These are phyloP conservation scores for Brachypterus glaber DNA, from an alignment of 2,888 invertebrate species.

Conservation along the genomic window DNA sequence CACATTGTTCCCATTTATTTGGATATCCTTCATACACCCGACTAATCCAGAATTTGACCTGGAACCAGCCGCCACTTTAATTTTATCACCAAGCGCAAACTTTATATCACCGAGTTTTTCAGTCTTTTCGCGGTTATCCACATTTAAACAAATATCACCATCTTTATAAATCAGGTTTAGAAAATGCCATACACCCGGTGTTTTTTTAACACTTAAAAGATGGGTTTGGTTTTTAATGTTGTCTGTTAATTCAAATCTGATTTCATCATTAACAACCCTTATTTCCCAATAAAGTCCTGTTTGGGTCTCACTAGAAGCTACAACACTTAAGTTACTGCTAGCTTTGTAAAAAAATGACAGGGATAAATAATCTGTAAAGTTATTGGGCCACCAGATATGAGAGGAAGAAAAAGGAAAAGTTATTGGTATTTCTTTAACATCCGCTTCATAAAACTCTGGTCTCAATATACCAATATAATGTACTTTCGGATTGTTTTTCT, in stretches of 20 bases:
- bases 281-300: conserved; percentile 84
- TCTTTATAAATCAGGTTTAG: conserved; percentile 68
- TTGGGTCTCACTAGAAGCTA: conserved; percentile 74
- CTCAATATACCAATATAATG: conserved; percentile 51
- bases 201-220: conserved; percentile 72
- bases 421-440: conserved; percentile 80
- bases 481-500: conserved; percentile 73
- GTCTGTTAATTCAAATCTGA: conserved; percentile 72
- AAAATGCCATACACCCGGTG: conserved; percentile 72
- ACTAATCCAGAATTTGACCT: conserved; percentile 70
- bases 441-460: conserved; percentile 74
- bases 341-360: conserved; percentile 82
- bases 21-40: conserved; percentile 85
- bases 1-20: conserved; percentile 69
- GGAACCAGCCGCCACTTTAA: conserved; percentile 66
- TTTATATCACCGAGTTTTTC: conserved; percentile 38
- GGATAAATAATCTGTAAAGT: conserved; percentile 61
- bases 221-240: conserved; percentile 67
- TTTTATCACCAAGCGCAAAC: conserved; percentile 40
- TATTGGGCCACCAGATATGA: conserved; percentile 82
- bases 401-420: conserved; percentile 87
- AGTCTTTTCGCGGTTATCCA: conserved; percentile 66
- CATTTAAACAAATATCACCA: conserved; percentile 63
- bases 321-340: conserved; percentile 65
- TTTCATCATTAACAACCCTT: conserved; percentile 73